phyloP scores from a whole-genome alignment of 2,113 vertebrate genomes.

The Piprites chloris region DNA sequence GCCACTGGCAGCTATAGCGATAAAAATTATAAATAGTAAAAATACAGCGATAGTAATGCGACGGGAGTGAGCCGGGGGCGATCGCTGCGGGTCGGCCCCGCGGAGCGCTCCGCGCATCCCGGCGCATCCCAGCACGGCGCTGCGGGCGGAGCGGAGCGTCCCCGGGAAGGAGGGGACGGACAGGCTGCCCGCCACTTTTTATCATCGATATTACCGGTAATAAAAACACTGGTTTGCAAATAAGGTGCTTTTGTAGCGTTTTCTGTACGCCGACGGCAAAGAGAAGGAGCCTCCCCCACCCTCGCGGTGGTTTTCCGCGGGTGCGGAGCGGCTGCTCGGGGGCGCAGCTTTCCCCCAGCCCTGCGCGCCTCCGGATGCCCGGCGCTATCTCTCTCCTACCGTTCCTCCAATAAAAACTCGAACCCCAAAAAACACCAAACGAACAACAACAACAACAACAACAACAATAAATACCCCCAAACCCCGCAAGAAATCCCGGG shows the following conservation, averaged over 20 bases:
- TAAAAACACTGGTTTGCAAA: neutral
- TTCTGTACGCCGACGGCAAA: rapidly evolving
- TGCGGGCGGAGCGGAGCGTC: neutral
- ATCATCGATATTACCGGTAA: too few species aligned
- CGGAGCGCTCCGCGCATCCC: neutral
- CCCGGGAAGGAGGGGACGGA: neutral
- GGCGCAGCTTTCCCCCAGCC: neutral
- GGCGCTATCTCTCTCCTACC: neutral
- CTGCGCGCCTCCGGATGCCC: neutral
- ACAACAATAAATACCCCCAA: neutral
- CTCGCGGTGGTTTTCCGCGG: neutral
- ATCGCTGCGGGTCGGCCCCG: neutral
- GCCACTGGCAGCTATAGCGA: neutral
- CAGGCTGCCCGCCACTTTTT: neutral
- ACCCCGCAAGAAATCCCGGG: neutral
- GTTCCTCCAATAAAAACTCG: neutral
- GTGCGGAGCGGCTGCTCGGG: neutral
- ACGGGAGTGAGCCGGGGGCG: neutral
- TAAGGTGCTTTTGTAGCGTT: rapidly evolving
- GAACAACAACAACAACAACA: neutral
- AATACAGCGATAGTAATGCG: neutral
- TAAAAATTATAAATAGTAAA: neutral
- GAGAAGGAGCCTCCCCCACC: neutral
- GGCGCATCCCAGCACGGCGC: neutral
- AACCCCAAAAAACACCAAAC: neutral